Conservation (phyloP, 2,113 vertebrate genomes). For the human region DNA sequence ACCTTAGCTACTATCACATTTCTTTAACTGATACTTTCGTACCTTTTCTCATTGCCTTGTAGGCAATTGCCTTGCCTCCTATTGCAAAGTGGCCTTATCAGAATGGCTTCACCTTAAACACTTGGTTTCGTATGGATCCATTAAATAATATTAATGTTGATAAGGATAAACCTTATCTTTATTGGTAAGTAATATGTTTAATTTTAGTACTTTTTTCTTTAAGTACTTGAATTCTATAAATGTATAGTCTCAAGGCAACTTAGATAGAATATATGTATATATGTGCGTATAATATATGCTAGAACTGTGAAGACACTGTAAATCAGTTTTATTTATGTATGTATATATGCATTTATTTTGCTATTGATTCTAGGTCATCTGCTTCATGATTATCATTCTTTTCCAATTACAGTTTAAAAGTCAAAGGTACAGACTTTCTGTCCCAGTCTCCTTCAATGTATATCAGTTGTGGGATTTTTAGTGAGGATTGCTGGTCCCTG, state of each 20-base stretch:
- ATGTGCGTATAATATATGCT: background rate
- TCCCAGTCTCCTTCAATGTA: background rate
- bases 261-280: background rate
- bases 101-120: constrained; percentile 98
- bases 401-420: background rate
- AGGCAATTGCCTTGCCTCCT: constrained; percentile 98
- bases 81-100: constrained; percentile 99
- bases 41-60: background rate
- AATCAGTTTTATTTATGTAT: background rate
- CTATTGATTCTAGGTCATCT: background rate
- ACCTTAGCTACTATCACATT: background rate
- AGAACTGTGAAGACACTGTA: background rate
- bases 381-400: background rate
- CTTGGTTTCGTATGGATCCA: constrained; percentile 99
- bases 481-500: background rate
- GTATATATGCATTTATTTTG: background rate
- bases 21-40: constrained; percentile 64
- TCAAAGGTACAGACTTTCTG: background rate
- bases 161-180: constrained; percentile 99
- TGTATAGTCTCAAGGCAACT: background rate
- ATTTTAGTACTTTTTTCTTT: background rate
- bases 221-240: background rate
- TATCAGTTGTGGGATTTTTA: background rate
- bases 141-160: constrained; percentile 97
- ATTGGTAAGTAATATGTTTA: constrained; percentile 90